Evolutionary conservation across 30 jellyfish, hydroid and myxozoan genomes (phyloP).

Genomic region (Sanderia malayensis): DNA sequence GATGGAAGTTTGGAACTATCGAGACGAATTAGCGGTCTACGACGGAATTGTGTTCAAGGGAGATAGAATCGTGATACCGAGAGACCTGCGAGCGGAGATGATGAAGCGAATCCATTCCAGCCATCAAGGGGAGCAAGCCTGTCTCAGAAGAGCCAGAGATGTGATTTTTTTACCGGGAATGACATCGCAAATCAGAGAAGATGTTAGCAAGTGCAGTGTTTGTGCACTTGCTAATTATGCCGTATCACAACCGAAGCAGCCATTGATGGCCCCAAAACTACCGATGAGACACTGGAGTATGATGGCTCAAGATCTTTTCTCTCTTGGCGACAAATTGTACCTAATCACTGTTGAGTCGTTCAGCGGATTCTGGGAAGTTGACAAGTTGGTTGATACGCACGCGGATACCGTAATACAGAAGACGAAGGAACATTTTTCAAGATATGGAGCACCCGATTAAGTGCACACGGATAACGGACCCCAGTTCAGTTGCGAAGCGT

Average conservation of each 20-base stretch:
- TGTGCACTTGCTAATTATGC: neutral
- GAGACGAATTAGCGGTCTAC: too few species aligned
- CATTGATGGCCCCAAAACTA: constrained; percentile 1
- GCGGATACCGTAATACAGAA: constrained; percentile 8
- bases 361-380: constrained; percentile 16
- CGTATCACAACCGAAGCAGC: constrained; percentile 16
- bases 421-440: constrained; percentile 16
- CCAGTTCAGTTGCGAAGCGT: neutral
- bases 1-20: too few species aligned
- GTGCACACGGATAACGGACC: constrained; percentile 20
- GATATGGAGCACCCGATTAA: constrained; percentile 25
- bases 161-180: too few species aligned
- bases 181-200: too few species aligned
- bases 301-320: constrained; percentile 17
- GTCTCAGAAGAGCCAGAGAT: too few species aligned
- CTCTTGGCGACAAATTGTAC: neutral
- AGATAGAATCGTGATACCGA: too few species aligned
- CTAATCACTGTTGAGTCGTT: constrained; percentile 6
- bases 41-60: too few species aligned
- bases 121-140: too few species aligned
- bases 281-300: constrained; percentile 11
- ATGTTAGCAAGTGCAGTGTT: too few species aligned
- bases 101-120: too few species aligned
- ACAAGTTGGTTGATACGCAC: neutral
- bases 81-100: too few species aligned